These are phyloP conservation scores for Drosophila mayaguana DNA, from an alignment of 2,888 invertebrate genomes.

Conservation along the genomic window DNA sequence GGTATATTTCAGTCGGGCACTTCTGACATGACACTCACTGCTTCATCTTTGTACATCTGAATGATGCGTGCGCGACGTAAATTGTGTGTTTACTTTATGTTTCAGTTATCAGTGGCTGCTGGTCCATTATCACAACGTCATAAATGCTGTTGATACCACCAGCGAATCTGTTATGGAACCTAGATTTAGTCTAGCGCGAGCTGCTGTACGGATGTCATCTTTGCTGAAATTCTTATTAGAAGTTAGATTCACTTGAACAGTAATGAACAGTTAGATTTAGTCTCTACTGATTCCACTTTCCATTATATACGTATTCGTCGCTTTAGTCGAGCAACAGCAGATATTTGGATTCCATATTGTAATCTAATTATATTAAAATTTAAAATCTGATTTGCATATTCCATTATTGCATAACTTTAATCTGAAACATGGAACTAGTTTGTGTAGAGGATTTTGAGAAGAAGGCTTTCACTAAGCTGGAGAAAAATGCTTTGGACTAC, in stretches of 20 bases:
- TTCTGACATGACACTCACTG: neutral
- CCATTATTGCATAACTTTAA: slow-evolving; percentile 12
- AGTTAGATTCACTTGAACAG: neutral
- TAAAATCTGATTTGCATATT: neutral
- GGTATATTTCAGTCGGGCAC: neutral
- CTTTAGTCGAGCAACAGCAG: neutral
- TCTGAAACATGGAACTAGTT: slow-evolving; percentile 85
- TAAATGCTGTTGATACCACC: slow-evolving; percentile 20
- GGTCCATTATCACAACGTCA: slow-evolving; percentile 25
- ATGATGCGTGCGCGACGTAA: slow-evolving; percentile 13
- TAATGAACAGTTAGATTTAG: neutral
- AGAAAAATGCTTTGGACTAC: slow-evolving; percentile 91
- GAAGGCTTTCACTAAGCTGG: slow-evolving; percentile 88
- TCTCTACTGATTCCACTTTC: neutral
- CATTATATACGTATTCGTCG: neutral
- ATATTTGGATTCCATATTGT: neutral
- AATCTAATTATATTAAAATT: neutral
- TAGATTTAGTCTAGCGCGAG: neutral
- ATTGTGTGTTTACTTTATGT: slow-evolving; percentile 11
- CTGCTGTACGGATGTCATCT: neutral
- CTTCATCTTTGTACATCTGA: slow-evolving; percentile 15
- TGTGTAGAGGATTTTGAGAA: slow-evolving; percentile 92
- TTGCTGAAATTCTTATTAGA: neutral
- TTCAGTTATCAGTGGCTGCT: slow-evolving; percentile 35
- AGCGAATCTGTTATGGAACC: neutral